Percentiles rank a stretch among this genome's conserved stretches.
These are phyloP conservation scores for Hylyphantes graminicola DNA, from an alignment of 1,140 invertebrate species.

Conservation along the genomic window DNA sequence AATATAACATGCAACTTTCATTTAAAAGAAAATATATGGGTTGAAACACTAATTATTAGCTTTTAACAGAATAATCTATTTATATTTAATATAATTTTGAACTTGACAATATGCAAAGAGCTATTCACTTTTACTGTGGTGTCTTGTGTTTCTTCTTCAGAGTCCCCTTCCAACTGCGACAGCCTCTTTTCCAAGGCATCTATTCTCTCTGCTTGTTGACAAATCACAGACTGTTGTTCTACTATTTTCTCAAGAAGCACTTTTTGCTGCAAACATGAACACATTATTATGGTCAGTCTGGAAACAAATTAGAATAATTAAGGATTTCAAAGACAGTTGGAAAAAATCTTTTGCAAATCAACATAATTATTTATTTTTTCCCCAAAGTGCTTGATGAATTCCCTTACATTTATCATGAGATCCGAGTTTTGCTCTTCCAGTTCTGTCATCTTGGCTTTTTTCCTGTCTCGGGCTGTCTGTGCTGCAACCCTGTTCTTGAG, in stretches of 20 bases:
- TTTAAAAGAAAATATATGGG: too few species aligned
- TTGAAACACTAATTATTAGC: too few species aligned
- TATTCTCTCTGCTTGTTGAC: not conserved
- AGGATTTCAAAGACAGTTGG: not conserved
- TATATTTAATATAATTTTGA: too few species aligned
- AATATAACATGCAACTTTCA: too few species aligned
- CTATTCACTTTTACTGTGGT: not conserved
- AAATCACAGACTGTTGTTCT: not conserved
- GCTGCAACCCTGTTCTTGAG: constrained; percentile 96
- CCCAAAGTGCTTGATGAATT: too few species aligned
- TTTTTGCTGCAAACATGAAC: constrained; percentile 34
- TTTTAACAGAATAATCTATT: too few species aligned
- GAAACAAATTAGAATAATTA: not conserved
- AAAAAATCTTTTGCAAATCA: too few species aligned
- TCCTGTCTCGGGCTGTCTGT: constrained; percentile 96
- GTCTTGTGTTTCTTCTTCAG: not conserved
- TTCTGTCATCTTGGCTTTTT: constrained; percentile 91
- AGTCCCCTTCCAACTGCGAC: not conserved
- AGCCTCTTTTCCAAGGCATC: constrained; percentile 44
- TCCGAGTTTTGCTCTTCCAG: constrained; percentile 73
- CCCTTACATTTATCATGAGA: not conserved
- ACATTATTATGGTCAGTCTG: too few species aligned
- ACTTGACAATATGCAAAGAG: too few species aligned
- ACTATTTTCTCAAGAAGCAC: not conserved
- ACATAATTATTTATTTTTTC: too few species aligned